Conservation (phyloP, 2,888 invertebrate species). For the Deilephila elpenor region DNA sequence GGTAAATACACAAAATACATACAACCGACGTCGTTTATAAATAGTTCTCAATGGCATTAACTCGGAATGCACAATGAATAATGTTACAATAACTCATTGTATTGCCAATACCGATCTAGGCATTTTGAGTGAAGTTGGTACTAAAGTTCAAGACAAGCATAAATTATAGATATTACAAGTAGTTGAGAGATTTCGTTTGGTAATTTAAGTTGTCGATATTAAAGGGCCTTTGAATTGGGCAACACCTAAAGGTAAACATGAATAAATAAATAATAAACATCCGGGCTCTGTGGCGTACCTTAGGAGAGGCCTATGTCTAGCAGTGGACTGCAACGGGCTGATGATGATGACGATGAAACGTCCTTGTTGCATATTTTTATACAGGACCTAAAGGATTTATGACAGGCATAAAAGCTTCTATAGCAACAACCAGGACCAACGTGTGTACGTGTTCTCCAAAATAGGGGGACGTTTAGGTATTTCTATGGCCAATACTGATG, state of each 20-base stretch:
- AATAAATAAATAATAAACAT: neutral
- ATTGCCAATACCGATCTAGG: slow-evolving; percentile 56
- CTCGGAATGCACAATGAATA: slow-evolving; percentile 51
- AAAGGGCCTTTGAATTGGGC: neutral
- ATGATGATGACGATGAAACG: too few species aligned
- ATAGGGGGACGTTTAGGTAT: too few species aligned
- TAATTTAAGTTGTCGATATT: slow-evolving; percentile 19
- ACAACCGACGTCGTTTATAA: slow-evolving; percentile 19
- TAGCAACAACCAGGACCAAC: too few species aligned
- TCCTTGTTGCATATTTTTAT: neutral
- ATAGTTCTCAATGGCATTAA: slow-evolving; percentile 39
- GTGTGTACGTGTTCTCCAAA: too few species aligned
- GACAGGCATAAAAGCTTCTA: neutral
- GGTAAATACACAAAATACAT: neutral
- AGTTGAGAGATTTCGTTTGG: slow-evolving; percentile 53
- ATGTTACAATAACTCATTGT: slow-evolving; percentile 64
- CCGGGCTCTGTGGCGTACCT: too few species aligned
- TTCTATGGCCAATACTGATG: too few species aligned
- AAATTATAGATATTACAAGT: slow-evolving; percentile 61
- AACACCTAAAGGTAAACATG: too few species aligned
- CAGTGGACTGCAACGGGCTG: too few species aligned
- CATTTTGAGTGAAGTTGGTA: slow-evolving; percentile 54
- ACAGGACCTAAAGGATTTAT: neutral
- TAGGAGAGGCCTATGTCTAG: too few species aligned
- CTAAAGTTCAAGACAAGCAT: slow-evolving; percentile 68